Base-by-base conservation (phyloP, 2,797 vertebrate genomes). In the Labroides dimidiatus region DNA sequence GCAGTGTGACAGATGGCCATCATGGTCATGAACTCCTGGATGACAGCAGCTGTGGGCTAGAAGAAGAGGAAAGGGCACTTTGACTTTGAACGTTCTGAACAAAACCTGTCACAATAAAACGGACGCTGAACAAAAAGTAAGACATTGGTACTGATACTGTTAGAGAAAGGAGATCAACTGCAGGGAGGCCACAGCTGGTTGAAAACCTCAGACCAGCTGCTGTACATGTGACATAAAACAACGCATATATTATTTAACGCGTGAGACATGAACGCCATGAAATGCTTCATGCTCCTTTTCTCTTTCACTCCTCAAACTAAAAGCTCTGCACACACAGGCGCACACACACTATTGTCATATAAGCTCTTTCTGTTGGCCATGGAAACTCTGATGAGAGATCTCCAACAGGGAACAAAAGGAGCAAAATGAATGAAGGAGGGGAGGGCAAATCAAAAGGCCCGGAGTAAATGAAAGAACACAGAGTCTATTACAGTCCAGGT, bases 1-100 rank as follows among this genome's bases (percentile, higher is more conserved):
- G 96, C 96, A 58, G 98, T 99, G 93, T 99, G 98, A 93, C 98
- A 99, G 85, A 97, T 94, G n/a, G 98, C 96, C 98, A 99, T 98
- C 98, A 99, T 99, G 55, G 96, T 99, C 91, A 99, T 95, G 91
- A 99, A 99, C 16, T 99, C 98, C 91, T 94, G 94, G 87, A 99
- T 98, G 87, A 98, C 87, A 66, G 96, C 93, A 78, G 97, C 96
- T 55, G 98, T 98, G 44, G 97, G 96, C 98, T 99, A 78, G 50
- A 85, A 55, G 54, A 80, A 77, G 74, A 23, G 49, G 54, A 78
- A 59, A 82, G 69, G 78, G 4, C 67, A 80, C 63, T 65, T 61
- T 85, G 70, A 85, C 53, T 75, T 86, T 65, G 62, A 64, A 65
- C 71, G 65, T 65, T 81, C 49, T 64, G 48, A 36, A 72, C 57